Base-by-base conservation (phyloP, 2,888 invertebrate genomes). In the Rhamnusium bicolor region DNA sequence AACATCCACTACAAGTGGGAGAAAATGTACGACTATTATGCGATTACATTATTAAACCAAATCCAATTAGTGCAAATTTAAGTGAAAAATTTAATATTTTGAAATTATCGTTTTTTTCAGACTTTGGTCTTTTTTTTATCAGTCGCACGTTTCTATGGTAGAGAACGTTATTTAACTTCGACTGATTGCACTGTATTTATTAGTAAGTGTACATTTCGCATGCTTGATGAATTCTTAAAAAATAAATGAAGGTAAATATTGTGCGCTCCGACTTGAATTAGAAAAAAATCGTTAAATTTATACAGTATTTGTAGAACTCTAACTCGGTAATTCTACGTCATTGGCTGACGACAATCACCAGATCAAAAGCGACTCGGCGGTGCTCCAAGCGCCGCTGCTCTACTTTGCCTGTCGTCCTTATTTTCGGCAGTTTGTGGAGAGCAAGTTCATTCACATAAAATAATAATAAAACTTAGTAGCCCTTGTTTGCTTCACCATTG, bases 401-500 rank as follows among this genome's bases (percentile, higher is more conserved):
- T 21, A 14, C 47, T 16, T 16, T 29, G 27, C 27, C 16, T 40
- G 24, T 21, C 61, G 61, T 21, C 24, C 47, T 40, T 40, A 46
- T 46, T 46, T 60, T 47, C 46, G 21, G 21, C n/a, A 29, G 56
- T 29, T 56, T 56, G 56, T 24, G 29, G 61, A 47, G 61, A 46
- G 18, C 16, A n/a, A 61, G 46, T 61, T 61, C 61, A 47, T 61
- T 61, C 61, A 61, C 61, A 61, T 61, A 46, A 61, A 61, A 61
- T 61, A 61, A 61, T 61, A 61, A 61, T 46, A 61, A 61, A 61
- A 61, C 61, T 61, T 61, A 21, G 61, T 46, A 46, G 61, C 46
- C 61, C 61, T 61, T 61, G 47, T 61, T 46, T 61, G 61, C 61
- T 24, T 24, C 61, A 19, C 46, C 61, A 46, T 61, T 61, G 61